A percentile compares a stretch with the other conserved stretches of the same genome.
Evolutionary conservation across 2,113 vertebrate species (phyloP).

Genomic region (Siphamia tubifer): DNA sequence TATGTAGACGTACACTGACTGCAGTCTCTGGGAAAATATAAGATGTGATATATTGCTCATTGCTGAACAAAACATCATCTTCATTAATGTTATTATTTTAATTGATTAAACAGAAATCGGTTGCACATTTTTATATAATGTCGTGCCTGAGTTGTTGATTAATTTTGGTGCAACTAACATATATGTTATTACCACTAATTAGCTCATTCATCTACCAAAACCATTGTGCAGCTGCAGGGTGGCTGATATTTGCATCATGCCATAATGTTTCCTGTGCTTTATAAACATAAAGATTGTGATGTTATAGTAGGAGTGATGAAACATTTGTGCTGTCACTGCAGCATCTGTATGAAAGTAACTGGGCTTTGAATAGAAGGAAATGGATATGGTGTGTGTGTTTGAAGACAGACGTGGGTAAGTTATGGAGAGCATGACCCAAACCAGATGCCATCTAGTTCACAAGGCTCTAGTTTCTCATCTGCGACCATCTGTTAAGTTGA

Average conservation of each 20-base stretch:
- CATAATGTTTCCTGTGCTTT: neutral
- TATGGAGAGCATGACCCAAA: conserved; percentile 21
- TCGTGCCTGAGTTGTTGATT: too few species aligned
- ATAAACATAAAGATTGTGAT: neutral
- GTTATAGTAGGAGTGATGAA: neutral
- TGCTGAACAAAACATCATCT: too few species aligned
- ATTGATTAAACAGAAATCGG: too few species aligned
- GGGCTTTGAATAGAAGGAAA: neutral
- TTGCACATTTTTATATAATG: too few species aligned
- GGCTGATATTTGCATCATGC: neutral
- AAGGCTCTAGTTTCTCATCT: conserved; percentile 39
- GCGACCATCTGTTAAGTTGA: conserved; percentile 62
- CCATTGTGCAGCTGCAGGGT: too few species aligned
- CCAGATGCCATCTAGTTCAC: conserved; percentile 55
- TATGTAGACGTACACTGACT: too few species aligned
- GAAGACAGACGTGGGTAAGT: neutral
- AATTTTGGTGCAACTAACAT: too few species aligned
- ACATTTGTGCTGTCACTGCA: neutral
- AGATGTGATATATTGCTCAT: too few species aligned
- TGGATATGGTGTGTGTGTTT: neutral
- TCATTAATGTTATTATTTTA: too few species aligned
- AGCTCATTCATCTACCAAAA: too few species aligned
- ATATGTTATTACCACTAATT: too few species aligned
- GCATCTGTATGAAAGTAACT: neutral
- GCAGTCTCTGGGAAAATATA: too few species aligned